Evolutionary conservation across 1,140 invertebrate genomes (phyloP), one percentile per base, ranked within the genome.

Genomic region (Pogonus chalceus): DNA sequence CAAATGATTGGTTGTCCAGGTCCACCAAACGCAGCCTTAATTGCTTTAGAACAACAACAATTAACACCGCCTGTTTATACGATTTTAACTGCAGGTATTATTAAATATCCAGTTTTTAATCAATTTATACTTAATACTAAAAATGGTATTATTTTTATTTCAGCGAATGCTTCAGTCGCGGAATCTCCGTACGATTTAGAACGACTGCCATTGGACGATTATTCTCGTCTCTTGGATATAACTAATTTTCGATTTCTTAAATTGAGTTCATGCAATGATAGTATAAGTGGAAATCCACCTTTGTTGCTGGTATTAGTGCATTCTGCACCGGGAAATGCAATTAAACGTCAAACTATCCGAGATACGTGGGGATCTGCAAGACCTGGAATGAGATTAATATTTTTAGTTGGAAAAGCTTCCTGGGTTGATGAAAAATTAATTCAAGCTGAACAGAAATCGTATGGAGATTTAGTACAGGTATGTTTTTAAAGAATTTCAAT

Each of bases 381-480:
- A 49, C 64, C 56, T 10, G 69, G 66, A 31, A 56, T 79, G 1
- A 70, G 75, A 54, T 58, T 85, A 0, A 69, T 88, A 10, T 91
- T 91, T 65, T 68, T 91, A 9, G 56, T 90, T 35, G 89, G 88
- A 2, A 68, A 70, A 14, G 74, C 80, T n/a, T n/a, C n/a, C 0
- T 56, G 70, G 1, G 65, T 76, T 43, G 31, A 52, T 0, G 55
- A 56, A 2, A 56, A 69, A 26, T 76, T 83, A 58, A 54, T 65
- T 0, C 60, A 63, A 12, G 60, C 91, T 1, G 61, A 76, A 14
- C 60, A 73, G 90, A 93, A 67, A 78, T 79, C 60, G 62, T 78
- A 82, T 62, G 70, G 74, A 18, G 90, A 93, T 65, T 75, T 92
- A 52, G 76, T 92, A 21, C 85, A 90, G n/a, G n/a, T n/a, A n/a